Conservation (phyloP, 1,140 invertebrate genomes). For the Phocides pigmalion region DNA sequence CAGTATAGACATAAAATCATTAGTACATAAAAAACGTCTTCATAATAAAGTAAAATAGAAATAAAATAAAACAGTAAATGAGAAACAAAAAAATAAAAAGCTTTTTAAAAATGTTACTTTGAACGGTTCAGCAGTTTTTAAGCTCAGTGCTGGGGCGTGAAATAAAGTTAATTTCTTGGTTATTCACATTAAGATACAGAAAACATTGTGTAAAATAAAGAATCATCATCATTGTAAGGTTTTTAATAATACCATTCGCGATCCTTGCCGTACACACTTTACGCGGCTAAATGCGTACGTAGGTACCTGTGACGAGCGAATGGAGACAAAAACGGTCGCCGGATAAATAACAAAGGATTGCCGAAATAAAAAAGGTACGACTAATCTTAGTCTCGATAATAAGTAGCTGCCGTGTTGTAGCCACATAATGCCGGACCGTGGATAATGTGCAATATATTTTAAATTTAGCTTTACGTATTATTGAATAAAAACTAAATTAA, state of each 20-base stretch:
- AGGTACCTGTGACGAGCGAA: conserved; percentile 20
- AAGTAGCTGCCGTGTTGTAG: conserved; percentile 38
- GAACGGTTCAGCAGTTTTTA: too few species aligned
- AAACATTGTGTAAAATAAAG: too few species aligned
- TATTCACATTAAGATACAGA: too few species aligned
- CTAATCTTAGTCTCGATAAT: conserved; percentile 41
- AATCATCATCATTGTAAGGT: too few species aligned
- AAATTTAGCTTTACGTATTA: neutral
- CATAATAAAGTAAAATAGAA: too few species aligned
- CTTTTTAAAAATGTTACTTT: too few species aligned
- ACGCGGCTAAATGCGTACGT: conserved; percentile 1
- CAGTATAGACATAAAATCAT: too few species aligned
- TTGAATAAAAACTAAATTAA: conserved; percentile 3
- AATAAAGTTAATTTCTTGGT: too few species aligned
- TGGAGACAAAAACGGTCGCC: conserved; percentile 34
- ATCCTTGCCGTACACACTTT: neutral
- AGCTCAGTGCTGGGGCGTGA: too few species aligned
- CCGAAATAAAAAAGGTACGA: conserved; percentile 39
- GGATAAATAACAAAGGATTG: conserved; percentile 44
- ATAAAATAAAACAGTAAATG: too few species aligned
- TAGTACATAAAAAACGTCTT: too few species aligned
- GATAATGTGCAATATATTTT: conserved; percentile 7
- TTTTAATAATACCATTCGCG: conserved; percentile 1
- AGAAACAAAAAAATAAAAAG: too few species aligned
- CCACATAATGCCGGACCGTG: conserved; percentile 37